Conservation (phyloP, 2,888 invertebrate species). For the Amblyteles armatorius region DNA sequence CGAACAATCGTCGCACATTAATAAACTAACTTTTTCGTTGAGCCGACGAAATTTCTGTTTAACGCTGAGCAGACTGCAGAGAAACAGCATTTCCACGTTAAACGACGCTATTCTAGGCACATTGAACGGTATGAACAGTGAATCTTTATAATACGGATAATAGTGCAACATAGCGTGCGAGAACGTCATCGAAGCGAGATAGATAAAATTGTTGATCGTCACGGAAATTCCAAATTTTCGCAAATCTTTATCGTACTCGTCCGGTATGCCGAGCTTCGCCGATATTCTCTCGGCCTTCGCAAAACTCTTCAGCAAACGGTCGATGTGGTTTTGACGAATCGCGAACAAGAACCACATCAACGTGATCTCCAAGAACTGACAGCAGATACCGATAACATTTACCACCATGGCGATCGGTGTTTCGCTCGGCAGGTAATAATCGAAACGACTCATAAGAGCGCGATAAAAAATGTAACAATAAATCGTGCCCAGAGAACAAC, state of each 20-base stretch:
- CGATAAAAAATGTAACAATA: constrained; percentile 15
- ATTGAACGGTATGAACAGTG: neutral
- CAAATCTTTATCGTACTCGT: neutral
- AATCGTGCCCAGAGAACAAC: constrained; percentile 5
- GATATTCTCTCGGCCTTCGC: constrained; percentile 25
- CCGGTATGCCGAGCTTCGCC: constrained; percentile 1
- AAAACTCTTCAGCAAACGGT: constrained; percentile 31
- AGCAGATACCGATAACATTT: neutral
- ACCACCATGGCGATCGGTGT: constrained; percentile 36
- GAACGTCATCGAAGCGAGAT: neutral
- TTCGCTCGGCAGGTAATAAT: neutral
- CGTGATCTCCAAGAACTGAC: neutral
- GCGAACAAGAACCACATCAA: constrained; percentile 34
- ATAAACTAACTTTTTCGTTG: constrained; percentile 4
- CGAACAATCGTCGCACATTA: neutral
- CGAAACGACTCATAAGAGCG: neutral
- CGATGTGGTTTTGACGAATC: constrained; percentile 38
- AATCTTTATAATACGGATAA: neutral
- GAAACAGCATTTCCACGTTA: constrained; percentile 1
- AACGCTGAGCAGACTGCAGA: constrained; percentile 2
- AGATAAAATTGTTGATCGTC: neutral
- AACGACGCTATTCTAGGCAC: neutral
- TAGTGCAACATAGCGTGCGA: neutral
- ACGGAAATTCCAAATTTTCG: neutral
- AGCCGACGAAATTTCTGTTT: constrained; percentile 20